Base-by-base conservation (phyloP, 2,888 invertebrate species). In the Palloptera scutellata region DNA sequence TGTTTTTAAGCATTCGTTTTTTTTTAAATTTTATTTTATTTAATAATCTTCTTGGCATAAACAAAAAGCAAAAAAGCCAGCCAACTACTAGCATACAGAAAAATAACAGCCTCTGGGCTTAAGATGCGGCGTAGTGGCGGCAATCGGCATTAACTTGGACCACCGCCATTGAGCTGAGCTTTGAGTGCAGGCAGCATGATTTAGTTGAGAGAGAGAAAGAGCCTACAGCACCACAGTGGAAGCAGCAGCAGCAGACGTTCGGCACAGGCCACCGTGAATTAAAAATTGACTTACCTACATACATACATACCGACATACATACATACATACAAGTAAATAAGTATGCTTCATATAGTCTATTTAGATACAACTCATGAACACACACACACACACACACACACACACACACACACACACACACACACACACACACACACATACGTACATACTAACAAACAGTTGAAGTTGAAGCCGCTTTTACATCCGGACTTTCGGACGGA, bases 341-440 rank as follows among this genome's bases (percentile, higher is more conserved):
- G 42, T n/a, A 43, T 58, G 43, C 30, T 43, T 20, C 61, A 57
- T 48, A 45, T 64, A 64, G 48, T 40, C 20, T 40, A 48, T 45
- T 57, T 51, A 51, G 30, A 17, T n/a, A 13, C 61, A 52, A 40
- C 30, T 30, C 19, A 48, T 30, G 30, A 9, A 61, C 45, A 61
- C 43, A 52, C 13, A 41, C 13, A 51, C 30, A 40, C 20, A 30
- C 12, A 61, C 48, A 61, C 20, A 19, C 15, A 61, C 48, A 19
- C 30, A 17, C 15, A 15, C 45, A 45, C 17, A 13, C 51, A n/a
- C 30, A 57, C 3, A 57, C 6, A 43, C 6, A 52, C 6, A 13
- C 43, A 40, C 1, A 42, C 42, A 61, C 15, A 52, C 1, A 61
- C 9, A 15, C 51, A n/a, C 53, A 53, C 53, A 65, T 57, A 58